Evolutionary conservation across 2,888 invertebrate species (phyloP), one percentile per base, ranked within the genome.

Genomic region (Anthophora plumipes): DNA sequence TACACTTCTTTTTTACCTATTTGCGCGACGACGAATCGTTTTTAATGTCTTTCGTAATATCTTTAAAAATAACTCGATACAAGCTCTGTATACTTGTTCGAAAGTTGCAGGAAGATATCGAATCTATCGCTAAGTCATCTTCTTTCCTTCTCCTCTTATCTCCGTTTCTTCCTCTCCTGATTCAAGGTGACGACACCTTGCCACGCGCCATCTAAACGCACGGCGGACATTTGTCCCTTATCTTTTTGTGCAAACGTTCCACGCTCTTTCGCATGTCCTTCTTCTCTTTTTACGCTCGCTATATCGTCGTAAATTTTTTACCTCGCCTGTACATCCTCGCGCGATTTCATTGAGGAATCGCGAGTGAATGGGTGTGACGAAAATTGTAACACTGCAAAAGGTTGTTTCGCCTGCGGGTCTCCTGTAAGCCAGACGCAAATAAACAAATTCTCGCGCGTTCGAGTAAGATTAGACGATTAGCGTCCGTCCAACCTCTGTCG

Each of bases 371-470:
- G 4, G 17, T 14, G 46, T 46, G 46, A 12, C 12, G 6, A 12
- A 14, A 6, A 17, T 46, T 17, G 14, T 46, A 46, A 17, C 31
- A 31, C 4, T 31, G 31, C 4, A 31, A 4, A 63, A 81, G 63
- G 69, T 73, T 20, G 50, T 57, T 41, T 57, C 20, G 57, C 59
- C 55, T 68, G 59, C 60, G 63, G 82, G 69, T 60, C 59, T 50
- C 71, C 57, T 61, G 64, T 63, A 55, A 66, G 37, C 63, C 78
- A 79, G 85, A 84, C 85, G 82, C 76, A 80, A 84, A 87, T 87
- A 87, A 87, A 87, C 85, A 87, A 85, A 78, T 84, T 80, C 78
- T 75, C 76, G 82, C 85, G 83, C 83, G 83, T 83, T 82, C 82
- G 61, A 64, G 60, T 55, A 46, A 88, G 87, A 88, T 87, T 84